Percentiles rank a stretch among this genome's conserved stretches.
phyloP scores from a whole-genome alignment of 2,888 invertebrate genomes.

The Callosobruchus maculatus region DNA sequence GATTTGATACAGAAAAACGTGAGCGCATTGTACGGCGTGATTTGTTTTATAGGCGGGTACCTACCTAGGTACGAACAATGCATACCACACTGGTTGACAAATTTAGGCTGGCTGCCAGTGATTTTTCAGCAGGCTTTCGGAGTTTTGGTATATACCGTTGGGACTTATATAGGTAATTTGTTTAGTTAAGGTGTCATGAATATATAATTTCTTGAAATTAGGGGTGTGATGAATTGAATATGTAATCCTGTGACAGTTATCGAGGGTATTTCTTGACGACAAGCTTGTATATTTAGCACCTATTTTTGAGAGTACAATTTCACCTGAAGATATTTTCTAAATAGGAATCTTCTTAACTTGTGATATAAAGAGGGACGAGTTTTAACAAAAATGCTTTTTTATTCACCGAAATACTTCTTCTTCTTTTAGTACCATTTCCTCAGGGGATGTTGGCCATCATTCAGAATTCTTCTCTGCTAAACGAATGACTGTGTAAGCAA shows the following conservation, averaged over 20 bases:
- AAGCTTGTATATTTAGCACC: no score
- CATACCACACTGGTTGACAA: constrained; percentile 34
- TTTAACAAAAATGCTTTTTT: no score
- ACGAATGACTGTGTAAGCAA: no score
- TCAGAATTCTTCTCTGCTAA: no score
- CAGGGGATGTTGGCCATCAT: no score
- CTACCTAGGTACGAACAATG: constrained; percentile 32
- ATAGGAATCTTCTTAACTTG: no score
- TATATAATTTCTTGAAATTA: background rate
- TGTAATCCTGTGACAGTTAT: background rate
- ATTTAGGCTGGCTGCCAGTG: constrained; percentile 39
- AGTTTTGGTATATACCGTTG: constrained; percentile 18
- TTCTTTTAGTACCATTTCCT: no score
- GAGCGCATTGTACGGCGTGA: constrained; percentile 36
- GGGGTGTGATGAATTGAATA: background rate
- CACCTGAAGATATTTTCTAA: no score
- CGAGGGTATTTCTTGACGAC: background rate
- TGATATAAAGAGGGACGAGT: no score
- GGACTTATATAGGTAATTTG: background rate
- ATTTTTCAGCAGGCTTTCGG: constrained; percentile 41
- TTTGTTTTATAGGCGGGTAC: constrained; percentile 41
- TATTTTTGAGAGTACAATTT: no score
- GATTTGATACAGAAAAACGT: constrained; percentile 48
- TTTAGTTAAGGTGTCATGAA: background rate
- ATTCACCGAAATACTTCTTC: no score